phyloP scores from a whole-genome alignment of 2,797 vertebrate species.

The Arrhamphus sclerolepis region DNA sequence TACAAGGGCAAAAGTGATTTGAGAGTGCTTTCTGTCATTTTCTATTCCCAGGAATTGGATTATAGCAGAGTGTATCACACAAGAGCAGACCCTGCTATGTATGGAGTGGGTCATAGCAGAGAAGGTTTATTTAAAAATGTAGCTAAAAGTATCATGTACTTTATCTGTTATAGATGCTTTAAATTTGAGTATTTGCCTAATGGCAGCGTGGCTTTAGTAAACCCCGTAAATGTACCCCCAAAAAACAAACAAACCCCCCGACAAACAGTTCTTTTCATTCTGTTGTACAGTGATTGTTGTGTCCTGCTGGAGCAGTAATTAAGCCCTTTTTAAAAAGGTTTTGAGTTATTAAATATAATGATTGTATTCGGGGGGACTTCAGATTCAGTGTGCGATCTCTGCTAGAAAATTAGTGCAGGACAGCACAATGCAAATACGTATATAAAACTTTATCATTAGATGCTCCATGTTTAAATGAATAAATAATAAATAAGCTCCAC shows the following conservation, averaged over 20 bases:
- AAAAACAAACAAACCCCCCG: too few species aligned
- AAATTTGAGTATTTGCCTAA: slow-evolving; percentile 11
- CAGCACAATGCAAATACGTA: slow-evolving; percentile 2
- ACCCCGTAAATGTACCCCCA: slow-evolving; percentile 36
- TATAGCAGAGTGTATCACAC: slow-evolving; percentile 45
- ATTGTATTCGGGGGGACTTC: slow-evolving; percentile 32
- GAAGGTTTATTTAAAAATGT: slow-evolving; percentile 17
- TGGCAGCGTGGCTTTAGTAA: slow-evolving; percentile 18
- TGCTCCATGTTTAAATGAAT: slow-evolving; percentile 1
- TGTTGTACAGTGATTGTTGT: slow-evolving; percentile 20
- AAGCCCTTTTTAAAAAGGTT: slow-evolving; percentile 47
- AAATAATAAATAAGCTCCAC: slow-evolving; percentile 9
- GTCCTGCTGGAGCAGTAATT: slow-evolving; percentile 29
- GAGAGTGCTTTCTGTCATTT: slow-evolving; percentile 77
- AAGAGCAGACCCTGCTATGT: slow-evolving; percentile 40
- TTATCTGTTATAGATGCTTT: slow-evolving; percentile 13
- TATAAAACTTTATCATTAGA: too few species aligned
- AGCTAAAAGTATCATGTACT: background rate
- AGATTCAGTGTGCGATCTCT: slow-evolving; percentile 28
- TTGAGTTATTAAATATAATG: slow-evolving; percentile 51
- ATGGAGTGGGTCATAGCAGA: slow-evolving; percentile 31
- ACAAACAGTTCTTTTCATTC: slow-evolving; percentile 39
- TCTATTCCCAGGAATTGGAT: slow-evolving; percentile 59
- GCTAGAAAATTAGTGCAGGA: slow-evolving; percentile 34
- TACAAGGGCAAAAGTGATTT: slow-evolving; percentile 78